Evolutionary conservation across 2,797 vertebrate species (phyloP).

Genomic region (Babyrousa celebensis): DNA sequence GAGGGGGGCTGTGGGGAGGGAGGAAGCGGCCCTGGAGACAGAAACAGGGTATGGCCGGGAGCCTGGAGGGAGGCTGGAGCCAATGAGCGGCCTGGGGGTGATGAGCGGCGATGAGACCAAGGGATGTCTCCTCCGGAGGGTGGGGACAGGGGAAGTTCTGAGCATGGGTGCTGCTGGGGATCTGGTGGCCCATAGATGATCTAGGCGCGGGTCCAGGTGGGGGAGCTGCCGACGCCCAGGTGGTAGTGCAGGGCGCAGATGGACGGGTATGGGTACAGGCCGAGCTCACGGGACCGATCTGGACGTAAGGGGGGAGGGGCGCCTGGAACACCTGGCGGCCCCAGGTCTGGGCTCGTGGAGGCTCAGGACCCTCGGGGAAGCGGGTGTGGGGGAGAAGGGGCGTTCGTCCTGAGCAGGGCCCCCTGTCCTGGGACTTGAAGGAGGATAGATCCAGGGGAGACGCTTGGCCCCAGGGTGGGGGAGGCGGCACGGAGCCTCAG

Average conservation of each 20-base stretch:
- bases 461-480: fast-evolving
- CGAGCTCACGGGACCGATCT: fast-evolving
- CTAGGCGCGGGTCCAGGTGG: neutral
- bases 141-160: no score
- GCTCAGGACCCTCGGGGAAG: neutral
- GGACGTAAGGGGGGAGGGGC: fast-evolving
- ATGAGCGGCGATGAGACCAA: neutral
- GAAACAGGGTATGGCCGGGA: neutral
- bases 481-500: neutral
- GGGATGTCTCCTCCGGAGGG: neutral
- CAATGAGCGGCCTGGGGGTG: neutral
- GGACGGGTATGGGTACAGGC: neutral
- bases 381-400: neutral
- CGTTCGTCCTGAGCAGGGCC: fast-evolving
- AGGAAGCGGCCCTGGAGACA: no score
- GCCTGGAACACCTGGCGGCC: neutral
- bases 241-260: fast-evolving
- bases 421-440: neutral
- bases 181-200: no score
- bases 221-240: fast-evolving
- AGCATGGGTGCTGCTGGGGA: fast-evolving
- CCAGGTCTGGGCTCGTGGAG: fast-evolving
- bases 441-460: neutral
- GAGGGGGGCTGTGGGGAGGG: neutral
- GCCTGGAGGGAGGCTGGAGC: no score